Evolutionary conservation across 2,797 vertebrate species (phyloP).

Genomic region (Nannoperca obscura): DNA sequence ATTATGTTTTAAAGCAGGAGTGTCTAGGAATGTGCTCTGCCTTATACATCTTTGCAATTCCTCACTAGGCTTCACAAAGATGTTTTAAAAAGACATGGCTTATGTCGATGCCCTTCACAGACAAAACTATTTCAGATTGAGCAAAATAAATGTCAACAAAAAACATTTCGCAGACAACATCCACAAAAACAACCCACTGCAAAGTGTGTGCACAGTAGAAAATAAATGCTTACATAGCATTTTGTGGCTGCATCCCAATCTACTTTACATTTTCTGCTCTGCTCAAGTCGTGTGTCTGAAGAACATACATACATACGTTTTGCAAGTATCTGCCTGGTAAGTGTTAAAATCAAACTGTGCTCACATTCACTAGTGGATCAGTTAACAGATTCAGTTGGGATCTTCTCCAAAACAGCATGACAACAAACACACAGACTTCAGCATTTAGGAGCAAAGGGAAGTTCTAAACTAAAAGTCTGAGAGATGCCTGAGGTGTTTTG

Average conservation of each 20-base stretch:
- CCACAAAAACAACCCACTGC: conserved; percentile 15
- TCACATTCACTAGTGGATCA: conserved; percentile 52
- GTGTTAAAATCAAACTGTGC: conserved; percentile 61
- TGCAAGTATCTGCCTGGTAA: conserved; percentile 51
- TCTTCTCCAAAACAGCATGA: conserved; percentile 61
- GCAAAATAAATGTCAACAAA: conserved; percentile 33
- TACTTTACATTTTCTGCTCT: conserved; percentile 37
- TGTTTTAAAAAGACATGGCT: conserved; percentile 13
- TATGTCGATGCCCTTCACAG: conserved; percentile 1
- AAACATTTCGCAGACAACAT: conserved; percentile 35
- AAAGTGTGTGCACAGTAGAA: conserved; percentile 32
- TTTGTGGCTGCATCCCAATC: conserved; percentile 34
- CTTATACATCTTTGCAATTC: conserved; percentile 12
- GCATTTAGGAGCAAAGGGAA: conserved; percentile 58
- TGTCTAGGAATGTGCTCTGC: conserved; percentile 8
- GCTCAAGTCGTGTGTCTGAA: conserved; percentile 25
- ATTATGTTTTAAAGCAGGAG: conserved; percentile 22
- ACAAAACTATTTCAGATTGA: conserved; percentile 24
- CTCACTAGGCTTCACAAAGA: conserved; percentile 18
- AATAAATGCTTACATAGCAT: conserved; percentile 31
- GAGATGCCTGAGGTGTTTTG: conserved; percentile 54
- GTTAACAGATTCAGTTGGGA: conserved; percentile 56
- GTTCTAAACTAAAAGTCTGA: conserved; percentile 60
- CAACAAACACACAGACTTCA: conserved; percentile 69
- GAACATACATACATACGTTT: conserved; percentile 66